phyloP scores from a whole-genome alignment of 1,140 invertebrate species.

The Nilaparvata lugens region DNA sequence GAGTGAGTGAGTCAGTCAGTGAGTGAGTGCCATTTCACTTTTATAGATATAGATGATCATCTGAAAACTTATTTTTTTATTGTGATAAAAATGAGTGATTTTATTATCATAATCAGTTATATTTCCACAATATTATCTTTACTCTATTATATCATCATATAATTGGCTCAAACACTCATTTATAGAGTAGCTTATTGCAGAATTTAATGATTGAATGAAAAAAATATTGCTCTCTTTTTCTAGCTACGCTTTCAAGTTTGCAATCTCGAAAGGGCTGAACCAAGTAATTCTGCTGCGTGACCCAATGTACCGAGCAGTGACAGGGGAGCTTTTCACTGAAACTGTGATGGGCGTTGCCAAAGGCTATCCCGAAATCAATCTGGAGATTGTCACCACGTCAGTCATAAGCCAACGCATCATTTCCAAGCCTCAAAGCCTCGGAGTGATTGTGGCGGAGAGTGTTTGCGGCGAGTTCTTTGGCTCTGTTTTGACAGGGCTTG shows the following conservation, averaged over 20 bases:
- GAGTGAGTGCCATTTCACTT: no score
- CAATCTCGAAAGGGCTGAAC: background rate
- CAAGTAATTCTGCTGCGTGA: constrained; percentile 7
- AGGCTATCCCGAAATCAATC: constrained; percentile 5
- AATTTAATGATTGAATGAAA: background rate
- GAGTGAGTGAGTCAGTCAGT: no score
- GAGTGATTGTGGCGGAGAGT: background rate
- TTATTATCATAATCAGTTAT: no score
- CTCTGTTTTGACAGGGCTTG: background rate
- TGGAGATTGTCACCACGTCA: background rate
- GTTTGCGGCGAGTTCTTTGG: background rate
- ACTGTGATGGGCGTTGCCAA: background rate
- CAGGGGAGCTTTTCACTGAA: constrained; percentile 8
- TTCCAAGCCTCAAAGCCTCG: background rate
- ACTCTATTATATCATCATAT: no score
- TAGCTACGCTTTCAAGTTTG: constrained; percentile 16
- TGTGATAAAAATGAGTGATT: no score
- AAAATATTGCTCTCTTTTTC: background rate
- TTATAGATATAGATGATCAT: no score
- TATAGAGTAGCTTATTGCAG: no score
- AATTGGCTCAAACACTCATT: no score
- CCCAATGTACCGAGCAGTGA: background rate
- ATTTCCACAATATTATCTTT: no score
- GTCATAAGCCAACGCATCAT: background rate
- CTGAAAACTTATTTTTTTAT: no score